These are phyloP conservation scores for Caenorhabditis brenneri DNA, from an alignment of 1,140 invertebrate species.

Conservation along the genomic window DNA sequence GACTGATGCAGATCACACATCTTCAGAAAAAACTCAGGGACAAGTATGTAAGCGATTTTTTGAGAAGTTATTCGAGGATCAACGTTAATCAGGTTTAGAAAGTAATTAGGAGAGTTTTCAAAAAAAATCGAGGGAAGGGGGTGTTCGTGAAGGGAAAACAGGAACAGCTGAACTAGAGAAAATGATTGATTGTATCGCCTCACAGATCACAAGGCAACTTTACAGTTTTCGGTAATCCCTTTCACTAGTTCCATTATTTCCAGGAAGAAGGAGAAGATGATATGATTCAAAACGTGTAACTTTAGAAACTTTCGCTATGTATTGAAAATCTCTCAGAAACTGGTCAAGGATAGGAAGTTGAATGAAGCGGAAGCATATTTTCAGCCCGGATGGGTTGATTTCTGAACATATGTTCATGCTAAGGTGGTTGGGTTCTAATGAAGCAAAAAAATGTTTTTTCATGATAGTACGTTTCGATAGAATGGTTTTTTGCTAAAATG, in stretches of 20 bases:
- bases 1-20: slow-evolving; percentile 2
- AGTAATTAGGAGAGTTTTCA: background rate
- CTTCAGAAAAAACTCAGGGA: background rate
- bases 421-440: background rate
- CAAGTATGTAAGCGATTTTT: slow-evolving; percentile 15
- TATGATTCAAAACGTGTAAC: slow-evolving; percentile 16
- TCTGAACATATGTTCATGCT: background rate
- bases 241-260: slow-evolving; percentile 7
- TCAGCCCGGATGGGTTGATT: slow-evolving; percentile 12
- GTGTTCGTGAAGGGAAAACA: background rate
- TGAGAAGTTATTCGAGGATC: background rate
- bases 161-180: slow-evolving; percentile 19
- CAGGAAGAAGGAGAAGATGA: background rate
- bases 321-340: slow-evolving; percentile 1
- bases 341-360: background rate
- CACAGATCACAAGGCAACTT: slow-evolving; percentile 33
- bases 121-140: background rate
- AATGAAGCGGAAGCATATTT: slow-evolving; percentile 28
- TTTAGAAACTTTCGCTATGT: background rate
- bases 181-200: slow-evolving; percentile 31
- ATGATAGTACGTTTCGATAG: no score
- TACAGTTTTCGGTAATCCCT: slow-evolving; percentile 35
- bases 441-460: background rate
- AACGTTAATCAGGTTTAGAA: slow-evolving; percentile 9
- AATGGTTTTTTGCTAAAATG: no score